These are phyloP conservation scores for Nettapus auritus DNA, from an alignment of 2,113 vertebrate genomes.

Conservation along the genomic window DNA sequence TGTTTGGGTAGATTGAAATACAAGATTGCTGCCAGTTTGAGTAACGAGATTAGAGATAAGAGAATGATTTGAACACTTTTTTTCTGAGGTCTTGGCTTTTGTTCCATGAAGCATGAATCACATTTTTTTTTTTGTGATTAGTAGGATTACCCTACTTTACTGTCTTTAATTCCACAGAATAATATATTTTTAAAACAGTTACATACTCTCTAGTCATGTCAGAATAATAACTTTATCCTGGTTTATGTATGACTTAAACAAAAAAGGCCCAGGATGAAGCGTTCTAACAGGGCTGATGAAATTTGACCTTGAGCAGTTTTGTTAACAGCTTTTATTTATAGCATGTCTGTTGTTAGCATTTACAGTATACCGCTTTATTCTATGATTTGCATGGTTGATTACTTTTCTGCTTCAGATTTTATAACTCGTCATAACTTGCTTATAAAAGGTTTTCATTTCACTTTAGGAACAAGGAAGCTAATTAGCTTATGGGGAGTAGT, in stretches of 20 bases:
- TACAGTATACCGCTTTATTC: slow-evolving; percentile 19
- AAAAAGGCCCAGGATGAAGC: neutral
- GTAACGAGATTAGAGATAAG: slow-evolving; percentile 3
- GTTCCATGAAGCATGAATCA: neutral
- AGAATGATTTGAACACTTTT: neutral
- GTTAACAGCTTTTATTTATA: slow-evolving; percentile 55
- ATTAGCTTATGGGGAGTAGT: slow-evolving; percentile 13
- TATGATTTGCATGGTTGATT: slow-evolving; percentile 53
- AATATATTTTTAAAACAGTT: neutral
- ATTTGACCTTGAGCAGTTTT: slow-evolving; percentile 40
- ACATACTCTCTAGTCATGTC: neutral
- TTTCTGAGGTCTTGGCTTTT: neutral
- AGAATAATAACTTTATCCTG: neutral
- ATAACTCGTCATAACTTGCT: slow-evolving; percentile 25
- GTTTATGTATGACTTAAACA: neutral
- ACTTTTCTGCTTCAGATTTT: slow-evolving; percentile 24
- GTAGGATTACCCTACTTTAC: neutral
- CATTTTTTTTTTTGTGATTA: neutral
- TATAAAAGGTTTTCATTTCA: slow-evolving; percentile 46
- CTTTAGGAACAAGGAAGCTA: neutral
- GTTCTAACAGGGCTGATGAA: neutral
- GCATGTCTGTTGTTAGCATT: slow-evolving; percentile 28
- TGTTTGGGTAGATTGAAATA: neutral
- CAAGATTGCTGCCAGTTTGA: neutral
- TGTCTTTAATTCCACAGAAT: neutral